A percentile compares a stretch with the other conserved stretches of the same genome.
phyloP scores from a whole-genome alignment of 2,888 invertebrate genomes.

The Epinotia brunnichana region DNA sequence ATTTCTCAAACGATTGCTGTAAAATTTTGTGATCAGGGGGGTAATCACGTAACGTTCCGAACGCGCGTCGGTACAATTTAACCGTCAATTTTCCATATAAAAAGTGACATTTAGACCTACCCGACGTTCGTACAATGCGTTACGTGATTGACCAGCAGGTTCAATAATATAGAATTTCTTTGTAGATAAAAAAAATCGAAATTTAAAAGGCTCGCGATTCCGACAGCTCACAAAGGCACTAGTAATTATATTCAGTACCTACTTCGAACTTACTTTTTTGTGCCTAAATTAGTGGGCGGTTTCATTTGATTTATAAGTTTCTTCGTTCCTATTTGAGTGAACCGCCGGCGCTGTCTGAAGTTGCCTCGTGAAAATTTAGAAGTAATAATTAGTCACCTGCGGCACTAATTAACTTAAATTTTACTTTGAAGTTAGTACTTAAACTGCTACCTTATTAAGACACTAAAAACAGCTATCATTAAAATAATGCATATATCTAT shows the following conservation, averaged over 20 bases:
- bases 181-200: too few relatives aligned
- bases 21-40: too few relatives aligned
- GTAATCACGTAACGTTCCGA: too few relatives aligned
- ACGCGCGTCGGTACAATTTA: too few relatives aligned
- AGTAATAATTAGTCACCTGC: slow-evolving; percentile 8
- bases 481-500: not conserved
- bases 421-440: not conserved
- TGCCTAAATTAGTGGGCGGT: not conserved
- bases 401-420: slow-evolving; percentile 6
- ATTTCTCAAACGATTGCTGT: too few relatives aligned
- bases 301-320: slow-evolving; percentile 6
- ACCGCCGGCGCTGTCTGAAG: slow-evolving; percentile 1
- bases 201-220: too few relatives aligned
- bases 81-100: too few relatives aligned
- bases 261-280: not conserved
- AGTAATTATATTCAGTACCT: not conserved
- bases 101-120: too few relatives aligned
- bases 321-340: not conserved
- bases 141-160: too few relatives aligned
- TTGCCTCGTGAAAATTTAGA: slow-evolving; percentile 7
- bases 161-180: too few relatives aligned
- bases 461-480: not conserved
- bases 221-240: too few relatives aligned
- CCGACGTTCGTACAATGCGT: too few relatives aligned
- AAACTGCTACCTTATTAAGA: not conserved